Base-by-base conservation (phyloP, 2,797 vertebrate genomes). In the Sciaenops ocellatus region DNA sequence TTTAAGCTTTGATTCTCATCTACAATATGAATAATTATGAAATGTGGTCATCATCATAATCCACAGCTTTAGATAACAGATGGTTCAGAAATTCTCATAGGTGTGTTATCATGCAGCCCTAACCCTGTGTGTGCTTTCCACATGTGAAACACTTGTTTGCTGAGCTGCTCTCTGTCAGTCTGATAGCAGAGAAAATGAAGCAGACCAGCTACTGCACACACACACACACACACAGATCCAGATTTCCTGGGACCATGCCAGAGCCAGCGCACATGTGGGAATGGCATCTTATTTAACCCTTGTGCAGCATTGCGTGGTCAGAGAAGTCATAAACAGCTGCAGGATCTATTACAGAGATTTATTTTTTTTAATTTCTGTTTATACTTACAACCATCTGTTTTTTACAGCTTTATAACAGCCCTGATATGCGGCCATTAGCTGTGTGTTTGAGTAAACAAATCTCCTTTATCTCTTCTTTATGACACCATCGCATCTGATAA, bases 41-140 rank as follows among this genome's bases (percentile, higher is more conserved):
- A 84, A 82, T 65, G 47, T 60, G 77, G 85, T 85, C 73, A 67
- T 57, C 66, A 62, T 68, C 54, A 30, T 76, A 73, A 87, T 83
- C 84, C 52, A 1, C 18, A 66, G 78, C 50, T 78, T 73, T 24
- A 38, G 57, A 20, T 55, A 85, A 48, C 90, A 86, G 84, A 88
- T 85, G 84, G 80, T 71, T 74, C 4, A 16, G 24, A 75, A 50
- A 74, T 47, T 60, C 56, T 75, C 83, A 46, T 76, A 85, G 85
- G 85, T 90, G 74, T 73, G 66, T 78, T 57, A 22, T 28, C 18
- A 11, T 30, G 67, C 51, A n/a, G 68, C 46, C 34, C 34, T 38
- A 38, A 38, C 34, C 34, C 8, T 63, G 47, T 72, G 44, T 56
- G 60, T 12, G 13, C 62, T 52, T 60, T 24, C 59, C 69, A 84